Conservation (phyloP, 1,140 invertebrate species). For the Pseudomyrmex pallidus region DNA sequence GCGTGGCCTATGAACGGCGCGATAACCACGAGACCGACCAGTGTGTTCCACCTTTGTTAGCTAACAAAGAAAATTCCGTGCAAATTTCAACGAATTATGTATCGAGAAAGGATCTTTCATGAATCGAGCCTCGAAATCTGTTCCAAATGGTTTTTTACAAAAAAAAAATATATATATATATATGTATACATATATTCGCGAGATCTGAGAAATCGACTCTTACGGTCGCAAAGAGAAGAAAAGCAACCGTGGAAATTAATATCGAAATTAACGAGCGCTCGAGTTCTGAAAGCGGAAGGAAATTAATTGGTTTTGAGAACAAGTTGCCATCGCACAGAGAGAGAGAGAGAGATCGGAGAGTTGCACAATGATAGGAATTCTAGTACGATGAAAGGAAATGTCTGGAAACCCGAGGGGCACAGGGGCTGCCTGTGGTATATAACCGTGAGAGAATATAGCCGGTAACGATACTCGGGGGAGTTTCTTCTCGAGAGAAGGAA, state of each 20-base stretch:
- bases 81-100: not conserved
- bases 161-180: too few species aligned
- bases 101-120: not conserved
- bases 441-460: constrained; percentile 2
- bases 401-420: not conserved
- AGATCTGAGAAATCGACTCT: too few species aligned
- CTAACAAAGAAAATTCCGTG: not conserved
- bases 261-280: too few species aligned
- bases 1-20: constrained; percentile 5
- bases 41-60: not conserved
- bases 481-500: constrained; percentile 14
- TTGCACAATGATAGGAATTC: not conserved
- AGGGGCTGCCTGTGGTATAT: not conserved
- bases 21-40: constrained; percentile 7
- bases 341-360: too few species aligned
- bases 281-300: too few species aligned
- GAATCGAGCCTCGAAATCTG: too few species aligned
- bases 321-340: too few species aligned
- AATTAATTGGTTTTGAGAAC: too few species aligned
- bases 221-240: not conserved
- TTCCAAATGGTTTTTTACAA: too few species aligned
- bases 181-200: too few species aligned
- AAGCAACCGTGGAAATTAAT: not conserved
- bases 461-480: constrained; percentile 58
- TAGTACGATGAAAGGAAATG: constrained; percentile 16